Base-by-base conservation (phyloP, 2,113 vertebrate species). In the Cariama cristata region DNA sequence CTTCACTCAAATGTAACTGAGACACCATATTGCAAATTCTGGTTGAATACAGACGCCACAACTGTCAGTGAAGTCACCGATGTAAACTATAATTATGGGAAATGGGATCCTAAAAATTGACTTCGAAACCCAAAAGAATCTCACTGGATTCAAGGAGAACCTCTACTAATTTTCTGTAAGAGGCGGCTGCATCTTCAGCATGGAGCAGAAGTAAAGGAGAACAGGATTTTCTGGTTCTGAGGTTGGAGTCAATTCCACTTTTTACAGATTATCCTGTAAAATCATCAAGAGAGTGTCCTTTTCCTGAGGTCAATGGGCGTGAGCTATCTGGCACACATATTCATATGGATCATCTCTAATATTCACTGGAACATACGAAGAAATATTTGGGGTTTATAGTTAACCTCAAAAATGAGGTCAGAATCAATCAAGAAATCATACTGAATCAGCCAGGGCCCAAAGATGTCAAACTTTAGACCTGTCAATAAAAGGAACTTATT, bases 161-260 rank as follows among this genome's bases (percentile, higher is more conserved):
- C 47, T 75, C 64, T 23, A 35, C 23, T 88, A 6, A 62, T 74
- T 67, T 88, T 77, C 79, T 77, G 8, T 58, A 69, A 79, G 88
- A 86, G 47, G n/a, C 45, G 50, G 59, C 8, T 88, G 77, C 40
- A 77, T 73, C 50, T 73, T 32, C 62, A 76, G 49, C 8, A 1
- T 79, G 27, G 44, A 40, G 23, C 56, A 44, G 50, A 76, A 49
- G 62, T 2, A n/a, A 38, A 58, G 53, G 18, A 80, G 32, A 74
- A 90, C 67, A 67, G 67, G 92, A 84, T 79, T 84, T 96, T 77
- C 86, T 66, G 56, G 79, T 97, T 87, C 79, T 45, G 66, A 45
- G 56, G 76, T 42, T 26, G 92, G 33, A 86, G 67, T 60, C 79
- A 79, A 21, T 38, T 74, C 55, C 5, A 2, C 14, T 60, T 56